Evolutionary conservation across 1,140 invertebrate species (phyloP).

Genomic region (Helicoverpa armigera): DNA sequence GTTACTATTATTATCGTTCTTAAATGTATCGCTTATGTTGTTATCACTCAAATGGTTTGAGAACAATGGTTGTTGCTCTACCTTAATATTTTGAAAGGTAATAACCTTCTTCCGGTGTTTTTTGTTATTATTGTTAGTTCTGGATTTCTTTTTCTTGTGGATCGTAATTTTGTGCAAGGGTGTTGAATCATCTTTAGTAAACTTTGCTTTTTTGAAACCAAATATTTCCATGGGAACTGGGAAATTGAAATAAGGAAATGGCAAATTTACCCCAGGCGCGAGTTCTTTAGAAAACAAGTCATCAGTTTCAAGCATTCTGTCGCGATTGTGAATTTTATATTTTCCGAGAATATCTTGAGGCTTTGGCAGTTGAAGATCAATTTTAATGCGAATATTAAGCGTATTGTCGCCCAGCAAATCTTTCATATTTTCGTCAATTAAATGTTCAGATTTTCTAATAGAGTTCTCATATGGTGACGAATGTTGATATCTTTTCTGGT

Average conservation of each 20-base stretch:
- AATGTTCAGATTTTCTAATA: slow-evolving; percentile 44
- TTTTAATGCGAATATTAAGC: slow-evolving; percentile 73
- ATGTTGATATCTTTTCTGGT: slow-evolving; percentile 34
- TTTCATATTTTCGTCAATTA: slow-evolving; percentile 39
- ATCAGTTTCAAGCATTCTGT: slow-evolving; percentile 53
- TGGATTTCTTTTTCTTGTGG: slow-evolving; percentile 77
- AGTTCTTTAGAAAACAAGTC: slow-evolving; percentile 62
- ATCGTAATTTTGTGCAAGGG: slow-evolving; percentile 73
- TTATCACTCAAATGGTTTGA: slow-evolving; percentile 35
- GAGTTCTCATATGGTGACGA: slow-evolving; percentile 34
- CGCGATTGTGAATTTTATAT: slow-evolving; percentile 54
- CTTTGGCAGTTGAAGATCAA: slow-evolving; percentile 75
- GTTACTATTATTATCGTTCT: slow-evolving; percentile 41
- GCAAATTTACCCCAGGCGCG: slow-evolving; percentile 59
- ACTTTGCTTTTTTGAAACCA: slow-evolving; percentile 59
- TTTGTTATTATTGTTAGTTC: slow-evolving; percentile 64
- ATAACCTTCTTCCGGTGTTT: slow-evolving; percentile 72
- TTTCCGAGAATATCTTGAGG: slow-evolving; percentile 56
- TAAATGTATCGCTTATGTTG: slow-evolving; percentile 41
- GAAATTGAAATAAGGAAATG: slow-evolving; percentile 70
- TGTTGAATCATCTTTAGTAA: slow-evolving; percentile 56
- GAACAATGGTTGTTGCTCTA: slow-evolving; percentile 51
- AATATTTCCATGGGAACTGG: slow-evolving; percentile 70
- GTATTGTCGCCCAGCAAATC: slow-evolving; percentile 57
- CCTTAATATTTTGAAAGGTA: slow-evolving; percentile 65